phyloP scores from a whole-genome alignment of 2,797 vertebrate genomes.

The Malacoctenus gilli region DNA sequence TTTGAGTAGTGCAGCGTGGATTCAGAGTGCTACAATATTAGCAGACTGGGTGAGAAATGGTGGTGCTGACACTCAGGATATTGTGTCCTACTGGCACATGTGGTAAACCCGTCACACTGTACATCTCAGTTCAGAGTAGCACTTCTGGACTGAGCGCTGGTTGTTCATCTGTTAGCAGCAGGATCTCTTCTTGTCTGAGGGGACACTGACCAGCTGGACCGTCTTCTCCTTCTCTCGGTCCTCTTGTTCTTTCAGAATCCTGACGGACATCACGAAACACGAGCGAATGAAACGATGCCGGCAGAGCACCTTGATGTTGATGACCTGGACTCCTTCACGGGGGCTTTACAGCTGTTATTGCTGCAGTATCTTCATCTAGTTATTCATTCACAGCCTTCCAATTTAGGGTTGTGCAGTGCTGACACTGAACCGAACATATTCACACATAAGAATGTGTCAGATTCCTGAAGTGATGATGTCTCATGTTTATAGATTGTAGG shows the following conservation, averaged over 20 bases:
- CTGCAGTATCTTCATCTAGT: not conserved
- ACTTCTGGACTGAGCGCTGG: slow-evolving; percentile 19
- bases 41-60: slow-evolving; percentile 12
- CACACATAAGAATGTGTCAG: too few species aligned
- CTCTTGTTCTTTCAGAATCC: slow-evolving; percentile 89
- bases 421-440: too few species aligned
- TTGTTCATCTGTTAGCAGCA: slow-evolving; percentile 80
- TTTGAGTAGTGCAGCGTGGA: too few species aligned
- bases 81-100: slow-evolving; percentile 7
- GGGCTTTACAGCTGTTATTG: not conserved
- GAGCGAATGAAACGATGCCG: not conserved
- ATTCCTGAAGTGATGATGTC: too few species aligned
- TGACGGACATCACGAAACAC: slow-evolving; percentile 64
- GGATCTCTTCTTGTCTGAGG: slow-evolving; percentile 80
- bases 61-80: slow-evolving; percentile 8
- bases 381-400: too few species aligned
- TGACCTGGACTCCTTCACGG: not conserved
- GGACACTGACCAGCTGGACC: slow-evolving; percentile 69
- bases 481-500: too few species aligned
- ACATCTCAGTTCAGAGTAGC: slow-evolving; percentile 31
- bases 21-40: slow-evolving; percentile 10
- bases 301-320: not conserved
- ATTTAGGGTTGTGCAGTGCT: too few species aligned
- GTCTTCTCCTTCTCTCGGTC: slow-evolving; percentile 88
- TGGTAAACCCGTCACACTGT: slow-evolving; percentile 19